These are phyloP conservation scores for Brachyrhaphis roseni DNA, from an alignment of 2,797 vertebrate species.

Conservation along the genomic window DNA sequence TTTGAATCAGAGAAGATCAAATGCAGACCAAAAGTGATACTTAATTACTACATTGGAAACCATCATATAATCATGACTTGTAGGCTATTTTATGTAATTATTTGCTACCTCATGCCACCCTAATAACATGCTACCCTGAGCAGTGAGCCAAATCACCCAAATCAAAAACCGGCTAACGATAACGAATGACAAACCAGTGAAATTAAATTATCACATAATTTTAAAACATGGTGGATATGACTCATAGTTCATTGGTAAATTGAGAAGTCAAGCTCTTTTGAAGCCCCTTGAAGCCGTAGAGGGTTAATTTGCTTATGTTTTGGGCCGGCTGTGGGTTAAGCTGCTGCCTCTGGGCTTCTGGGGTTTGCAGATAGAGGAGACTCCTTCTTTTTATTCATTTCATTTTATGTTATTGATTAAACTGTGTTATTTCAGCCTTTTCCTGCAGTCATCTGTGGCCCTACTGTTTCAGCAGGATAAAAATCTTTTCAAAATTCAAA, in stretches of 20 bases:
- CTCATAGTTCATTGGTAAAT: background rate
- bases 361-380: background rate
- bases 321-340: background rate
- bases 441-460: background rate
- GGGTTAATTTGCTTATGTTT: background rate
- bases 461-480: conserved; percentile 7
- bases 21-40: background rate
- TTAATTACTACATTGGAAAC: background rate
- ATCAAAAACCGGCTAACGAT: background rate
- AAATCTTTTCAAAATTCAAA: conserved; percentile 14
- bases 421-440: conserved; percentile 15
- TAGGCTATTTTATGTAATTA: background rate
- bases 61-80: no score
- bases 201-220: background rate
- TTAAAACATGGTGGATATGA: background rate
- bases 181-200: background rate
- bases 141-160: background rate
- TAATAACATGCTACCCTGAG: background rate
- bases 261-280: background rate
- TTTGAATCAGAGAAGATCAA: background rate
- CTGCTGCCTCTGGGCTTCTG: conserved; percentile 8
- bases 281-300: background rate
- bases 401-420: background rate
- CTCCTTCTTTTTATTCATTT: background rate
- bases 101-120: background rate